Evolutionary conservation across 2,888 invertebrate species (phyloP), one percentile per base, ranked within the genome.

Genomic region (Desoria tigrina): DNA sequence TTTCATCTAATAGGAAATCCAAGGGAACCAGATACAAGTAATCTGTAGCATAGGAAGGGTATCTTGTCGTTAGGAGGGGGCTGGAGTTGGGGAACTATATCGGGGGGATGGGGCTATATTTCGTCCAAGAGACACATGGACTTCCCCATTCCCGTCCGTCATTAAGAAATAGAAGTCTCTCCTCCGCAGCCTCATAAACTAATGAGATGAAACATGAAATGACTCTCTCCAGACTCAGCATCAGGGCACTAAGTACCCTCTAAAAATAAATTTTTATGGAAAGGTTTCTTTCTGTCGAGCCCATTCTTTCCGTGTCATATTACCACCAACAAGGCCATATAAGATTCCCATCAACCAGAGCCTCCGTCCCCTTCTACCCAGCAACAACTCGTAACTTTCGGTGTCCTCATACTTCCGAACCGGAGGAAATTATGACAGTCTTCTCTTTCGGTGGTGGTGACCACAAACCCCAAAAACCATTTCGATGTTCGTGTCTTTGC

Each of bases 161-260:
- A 58, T 58, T 58, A 58, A 58, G 56, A 18, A 32, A 57, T 39
- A 21, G 56, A 37, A 11, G 24, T 7, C 18, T 18, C 49, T 58
- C 16, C 58, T 45, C 26, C 27, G 23, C 24, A 65, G 68, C 64
- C 63, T 72, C 72, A 71, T 74, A 72, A 74, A 74, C 69, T 74
- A 74, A 74, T 74, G 74, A 72, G 72, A 74, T 74, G 74, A 71
- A 62, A 71, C 69, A 68, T 66, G 71, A 69, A 72, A 72, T 74
- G 71, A 72, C 72, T 74, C 71, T 64, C 67, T 65, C 59, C 53
- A 58, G 64, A 64, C 66, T 67, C 57, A 68, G 45, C 55, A 67
- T 59, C 63, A 61, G 32, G 32, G 61, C 54, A 58, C 62, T 59
- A 63, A 69, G 63, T 62, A 68, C 65, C 61, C 69, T 58, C 58